Conservation (phyloP, 2,113 vertebrate species). For the Neofelis nebulosa region DNA sequence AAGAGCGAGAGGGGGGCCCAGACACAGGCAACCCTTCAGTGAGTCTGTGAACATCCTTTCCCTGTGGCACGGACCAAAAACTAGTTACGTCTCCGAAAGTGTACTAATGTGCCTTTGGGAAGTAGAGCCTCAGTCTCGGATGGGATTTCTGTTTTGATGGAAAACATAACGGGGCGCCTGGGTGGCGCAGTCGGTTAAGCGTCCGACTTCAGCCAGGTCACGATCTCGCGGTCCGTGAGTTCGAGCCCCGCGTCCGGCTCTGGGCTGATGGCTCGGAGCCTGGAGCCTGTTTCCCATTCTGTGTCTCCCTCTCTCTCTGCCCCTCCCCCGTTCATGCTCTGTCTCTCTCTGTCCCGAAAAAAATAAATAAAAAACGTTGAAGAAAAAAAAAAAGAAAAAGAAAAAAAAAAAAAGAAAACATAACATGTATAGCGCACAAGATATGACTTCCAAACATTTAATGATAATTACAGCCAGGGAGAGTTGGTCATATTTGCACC, state of each 20-base stretch:
- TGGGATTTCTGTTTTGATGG: not conserved
- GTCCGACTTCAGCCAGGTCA: too few relatives aligned
- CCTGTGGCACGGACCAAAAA: accelerated
- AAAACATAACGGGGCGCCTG: not conserved
- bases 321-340: too few relatives aligned
- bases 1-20: accelerated
- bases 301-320: too few relatives aligned
- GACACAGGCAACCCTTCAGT: accelerated
- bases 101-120: not conserved
- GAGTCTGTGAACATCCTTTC: not conserved
- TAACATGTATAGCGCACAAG: not conserved
- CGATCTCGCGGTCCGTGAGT: too few relatives aligned
- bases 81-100: not conserved
- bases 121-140: not conserved
- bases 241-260: too few relatives aligned
- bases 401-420: constrained; percentile 5
- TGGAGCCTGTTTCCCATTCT: too few relatives aligned
- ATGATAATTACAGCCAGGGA: not conserved
- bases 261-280: too few relatives aligned
- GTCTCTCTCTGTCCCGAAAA: too few relatives aligned
- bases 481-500: not conserved
- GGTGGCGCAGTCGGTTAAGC: too few relatives aligned
- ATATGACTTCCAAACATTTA: not conserved
- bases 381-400: too few relatives aligned
- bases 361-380: too few relatives aligned